Conservation (phyloP, 2,113 vertebrate genomes). For the Aptenodytes forsteri region DNA sequence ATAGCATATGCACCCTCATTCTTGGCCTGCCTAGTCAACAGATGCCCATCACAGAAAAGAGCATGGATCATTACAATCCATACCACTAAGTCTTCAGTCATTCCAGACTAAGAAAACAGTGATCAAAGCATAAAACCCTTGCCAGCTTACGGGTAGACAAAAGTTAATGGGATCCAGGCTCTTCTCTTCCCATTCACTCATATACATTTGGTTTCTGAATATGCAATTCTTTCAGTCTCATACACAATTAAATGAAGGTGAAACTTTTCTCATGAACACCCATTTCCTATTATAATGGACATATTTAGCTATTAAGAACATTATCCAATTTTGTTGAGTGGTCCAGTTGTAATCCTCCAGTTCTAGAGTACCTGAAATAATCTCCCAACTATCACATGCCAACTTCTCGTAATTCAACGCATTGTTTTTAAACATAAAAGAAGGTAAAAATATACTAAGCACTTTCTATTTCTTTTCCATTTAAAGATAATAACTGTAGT, state of each 20-base stretch:
- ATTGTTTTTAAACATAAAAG: background rate
- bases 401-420: background rate
- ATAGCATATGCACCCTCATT: background rate
- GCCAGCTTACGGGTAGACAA: accelerated
- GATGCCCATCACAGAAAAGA: background rate
- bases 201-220: background rate
- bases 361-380: background rate
- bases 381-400: background rate
- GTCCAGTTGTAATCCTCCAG: background rate
- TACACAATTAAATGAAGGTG: background rate
- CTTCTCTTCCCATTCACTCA: background rate
- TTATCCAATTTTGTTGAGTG: background rate
- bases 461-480: background rate
- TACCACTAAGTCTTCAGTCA: background rate
- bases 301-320: background rate
- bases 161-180: background rate
- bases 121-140: background rate
- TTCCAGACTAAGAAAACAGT: background rate
- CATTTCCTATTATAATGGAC: background rate
- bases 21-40: background rate
- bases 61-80: background rate
- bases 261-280: background rate
- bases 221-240: background rate
- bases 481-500: background rate
- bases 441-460: background rate